Base-by-base conservation (phyloP, 2,797 vertebrate species). In the Micropoecilia bifurca region DNA sequence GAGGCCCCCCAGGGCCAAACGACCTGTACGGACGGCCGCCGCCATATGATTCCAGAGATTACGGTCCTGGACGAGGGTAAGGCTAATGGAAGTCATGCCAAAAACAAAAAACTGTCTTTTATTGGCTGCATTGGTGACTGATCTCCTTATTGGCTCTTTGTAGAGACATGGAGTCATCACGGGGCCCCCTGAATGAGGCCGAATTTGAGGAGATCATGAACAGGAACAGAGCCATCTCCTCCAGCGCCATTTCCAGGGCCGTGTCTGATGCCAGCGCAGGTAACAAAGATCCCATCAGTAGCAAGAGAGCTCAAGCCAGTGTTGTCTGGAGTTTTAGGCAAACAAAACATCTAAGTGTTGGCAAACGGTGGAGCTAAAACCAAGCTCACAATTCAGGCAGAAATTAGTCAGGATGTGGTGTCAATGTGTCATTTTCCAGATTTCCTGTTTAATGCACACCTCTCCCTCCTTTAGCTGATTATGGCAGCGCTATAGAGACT, bases 141-240 rank as follows among this genome's bases (percentile, higher is more conserved):
- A 48, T 33, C 4, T 3, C 30, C 39, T 12, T 72, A 18, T 25
- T 36, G 77, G n/a, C 41, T 2, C 76, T 80, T 63, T 94, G 20
- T 85, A 99, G 98, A 94, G 98, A 99, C 83, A 99, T 99, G 97
- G 99, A 99, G 92, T 96, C 97, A 41, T 97, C 97, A 47, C 96
- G 99, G 85, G 97, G 97, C 7, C 98, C 99, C 84, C 89, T 99
- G 91, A 99, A 97, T 80, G 99, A 99, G 95, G 97, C 98, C 22
- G 99, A 99, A 93, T 99, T 99, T 96, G 99, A 99, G 95, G 99
- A 99, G 96, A 99, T 99, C 85, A 99, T 99, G 99, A 99, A 99
- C 93, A 96, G 99, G 83, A 99, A 99, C 93, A 94, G 99, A 85
- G 99, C 99, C 0, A 99, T 99, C 91, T 99, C 99, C 89, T 99